These are phyloP conservation scores for Tachina fera DNA, from an alignment of 2,888 invertebrate species.

Conservation along the genomic window DNA sequence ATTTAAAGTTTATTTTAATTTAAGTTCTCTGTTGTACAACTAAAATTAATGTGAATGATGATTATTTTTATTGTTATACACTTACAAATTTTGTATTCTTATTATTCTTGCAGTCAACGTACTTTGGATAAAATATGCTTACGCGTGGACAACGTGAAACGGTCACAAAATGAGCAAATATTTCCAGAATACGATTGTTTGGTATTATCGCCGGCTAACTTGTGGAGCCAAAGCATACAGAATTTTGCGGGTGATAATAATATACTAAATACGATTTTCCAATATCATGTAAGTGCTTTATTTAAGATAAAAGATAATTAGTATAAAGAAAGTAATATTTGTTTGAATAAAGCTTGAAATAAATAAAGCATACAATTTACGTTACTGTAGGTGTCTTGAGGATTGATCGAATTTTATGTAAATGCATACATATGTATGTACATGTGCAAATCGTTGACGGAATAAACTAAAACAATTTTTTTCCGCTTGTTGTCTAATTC, in stretches of 20 bases:
- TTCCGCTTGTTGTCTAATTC: no score
- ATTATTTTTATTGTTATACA: conserved; percentile 50
- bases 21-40: conserved; percentile 22
- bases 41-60: conserved; percentile 26
- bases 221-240: conserved; percentile 94
- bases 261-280: conserved; percentile 91
- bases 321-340: no score
- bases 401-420: not conserved
- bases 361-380: not conserved
- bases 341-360: not conserved
- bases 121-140: conserved; percentile 92
- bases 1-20: not conserved
- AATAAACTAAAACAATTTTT: no score
- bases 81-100: conserved; percentile 17
- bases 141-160: conserved; percentile 91
- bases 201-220: conserved; percentile 94
- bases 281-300: conserved; percentile 88
- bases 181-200: conserved; percentile 97
- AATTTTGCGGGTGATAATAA: conserved; percentile 91
- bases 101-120: conserved; percentile 85
- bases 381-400: not conserved
- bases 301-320: not conserved
- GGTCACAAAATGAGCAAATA: conserved; percentile 85
- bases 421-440: no score
- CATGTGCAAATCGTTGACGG: no score